Conservation (phyloP, 2,888 invertebrate genomes). For the Meteorus cinctellus region DNA sequence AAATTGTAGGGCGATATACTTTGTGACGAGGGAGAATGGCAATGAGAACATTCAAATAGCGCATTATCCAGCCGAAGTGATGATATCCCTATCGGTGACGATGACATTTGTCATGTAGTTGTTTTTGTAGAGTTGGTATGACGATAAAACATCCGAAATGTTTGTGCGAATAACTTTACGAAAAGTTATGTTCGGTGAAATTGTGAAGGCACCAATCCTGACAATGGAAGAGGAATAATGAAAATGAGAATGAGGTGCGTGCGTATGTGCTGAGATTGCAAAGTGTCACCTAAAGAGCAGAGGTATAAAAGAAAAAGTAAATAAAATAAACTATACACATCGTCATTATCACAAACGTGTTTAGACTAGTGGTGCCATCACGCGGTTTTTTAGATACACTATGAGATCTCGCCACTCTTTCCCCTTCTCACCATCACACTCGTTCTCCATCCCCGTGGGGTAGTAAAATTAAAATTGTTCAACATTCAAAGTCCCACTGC, state of each 20-base stretch:
- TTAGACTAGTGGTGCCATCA: conserved; percentile 50
- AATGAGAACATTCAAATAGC: conserved; percentile 58
- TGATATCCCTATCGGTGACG: conserved; percentile 32
- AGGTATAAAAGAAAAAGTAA: conserved; percentile 47
- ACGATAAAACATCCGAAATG: conserved; percentile 16
- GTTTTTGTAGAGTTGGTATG: conserved; percentile 6
- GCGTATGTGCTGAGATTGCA: conserved; percentile 1
- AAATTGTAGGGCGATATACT: conserved; percentile 11
- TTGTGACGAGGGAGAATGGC: conserved; percentile 6
- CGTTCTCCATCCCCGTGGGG: neutral
- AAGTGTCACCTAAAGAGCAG: conserved; percentile 22
- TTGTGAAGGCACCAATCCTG: neutral
- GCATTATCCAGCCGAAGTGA: conserved; percentile 55
- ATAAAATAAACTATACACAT: conserved; percentile 32
- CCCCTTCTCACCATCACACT: neutral
- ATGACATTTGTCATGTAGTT: conserved; percentile 13
- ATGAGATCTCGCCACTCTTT: neutral
- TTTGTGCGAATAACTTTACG: conserved; percentile 47
- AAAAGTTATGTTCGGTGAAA: conserved; percentile 36
- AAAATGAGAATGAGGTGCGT: conserved; percentile 41
- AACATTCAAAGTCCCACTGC: conserved; percentile 17
- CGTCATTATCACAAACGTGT: neutral
- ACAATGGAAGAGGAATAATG: conserved; percentile 23
- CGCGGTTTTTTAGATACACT: conserved; percentile 37
- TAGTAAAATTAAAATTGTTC: conserved; percentile 34